phyloP scores from a whole-genome alignment of 2,888 invertebrate genomes.

The Ctenicera cuprea region DNA sequence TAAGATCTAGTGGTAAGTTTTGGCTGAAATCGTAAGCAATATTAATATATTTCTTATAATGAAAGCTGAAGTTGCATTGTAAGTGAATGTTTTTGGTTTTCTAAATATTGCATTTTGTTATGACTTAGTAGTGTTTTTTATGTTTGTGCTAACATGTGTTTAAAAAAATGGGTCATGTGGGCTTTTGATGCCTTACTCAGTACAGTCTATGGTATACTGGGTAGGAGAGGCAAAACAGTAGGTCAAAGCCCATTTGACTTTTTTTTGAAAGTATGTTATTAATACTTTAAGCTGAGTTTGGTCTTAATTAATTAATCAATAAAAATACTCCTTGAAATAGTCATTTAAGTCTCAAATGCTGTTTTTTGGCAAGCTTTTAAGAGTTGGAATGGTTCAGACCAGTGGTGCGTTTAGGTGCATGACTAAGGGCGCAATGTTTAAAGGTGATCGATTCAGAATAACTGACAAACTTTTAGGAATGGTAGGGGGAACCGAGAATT shows the following conservation, averaged over 20 bases:
- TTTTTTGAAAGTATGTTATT: background rate
- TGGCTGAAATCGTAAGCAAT: constrained; percentile 75
- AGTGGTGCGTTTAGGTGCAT: too few species aligned
- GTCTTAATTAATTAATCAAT: background rate
- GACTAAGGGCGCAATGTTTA: too few species aligned
- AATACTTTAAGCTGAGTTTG: background rate
- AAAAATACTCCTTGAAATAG: background rate
- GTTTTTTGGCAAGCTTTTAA: constrained; percentile 3
- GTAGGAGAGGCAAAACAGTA: too few species aligned
- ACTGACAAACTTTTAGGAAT: too few species aligned
- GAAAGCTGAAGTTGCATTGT: constrained; percentile 42
- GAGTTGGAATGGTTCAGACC: background rate
- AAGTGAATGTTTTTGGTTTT: constrained; percentile 36
- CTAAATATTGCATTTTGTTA: constrained; percentile 24
- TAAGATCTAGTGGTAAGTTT: constrained; percentile 81
- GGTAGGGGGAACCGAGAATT: too few species aligned
- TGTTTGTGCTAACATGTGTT: too few species aligned
- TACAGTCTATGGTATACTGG: too few species aligned
- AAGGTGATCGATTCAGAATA: too few species aligned
- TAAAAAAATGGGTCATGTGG: too few species aligned
- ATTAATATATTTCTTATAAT: constrained; percentile 40
- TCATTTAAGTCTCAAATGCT: background rate
- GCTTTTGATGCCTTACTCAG: too few species aligned
- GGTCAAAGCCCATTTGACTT: too few species aligned
- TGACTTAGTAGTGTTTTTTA: constrained; percentile 15